These are phyloP conservation scores for Rhabditophanes sp. DNA, from an alignment of 2,888 invertebrate species.

Conservation along the genomic window DNA sequence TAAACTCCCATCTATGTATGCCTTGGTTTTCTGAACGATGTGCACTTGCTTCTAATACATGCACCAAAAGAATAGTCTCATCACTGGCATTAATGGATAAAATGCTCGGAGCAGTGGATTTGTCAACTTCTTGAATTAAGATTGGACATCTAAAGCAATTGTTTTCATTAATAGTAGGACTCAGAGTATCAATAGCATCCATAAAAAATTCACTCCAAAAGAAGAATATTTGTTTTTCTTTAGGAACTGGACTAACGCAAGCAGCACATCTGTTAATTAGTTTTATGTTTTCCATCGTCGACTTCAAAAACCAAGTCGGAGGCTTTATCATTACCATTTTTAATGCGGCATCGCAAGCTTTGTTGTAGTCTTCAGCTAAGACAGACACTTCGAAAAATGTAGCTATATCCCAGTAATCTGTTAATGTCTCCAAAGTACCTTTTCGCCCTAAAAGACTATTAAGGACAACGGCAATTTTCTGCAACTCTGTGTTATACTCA, in stretches of 20 bases:
- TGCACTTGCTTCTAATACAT: conserved; percentile 49
- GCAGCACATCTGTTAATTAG: conserved; percentile 63
- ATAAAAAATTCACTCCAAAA: conserved; percentile 98
- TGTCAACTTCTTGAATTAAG: conserved; percentile 72
- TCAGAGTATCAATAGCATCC: conserved; percentile 63
- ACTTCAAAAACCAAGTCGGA: conserved; percentile 62
- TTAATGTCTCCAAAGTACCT: conserved; percentile 74
- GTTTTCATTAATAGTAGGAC: conserved; percentile 53
- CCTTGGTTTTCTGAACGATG: conserved; percentile 33
- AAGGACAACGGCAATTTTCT: conserved; percentile 62
- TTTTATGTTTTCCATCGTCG: conserved; percentile 85
- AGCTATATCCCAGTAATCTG: conserved; percentile 99
- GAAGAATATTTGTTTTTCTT: conserved; percentile 52
- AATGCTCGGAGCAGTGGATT: no score
- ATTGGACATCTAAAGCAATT: conserved; percentile 40
- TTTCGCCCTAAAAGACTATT: conserved; percentile 95
- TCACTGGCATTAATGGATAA: no score
- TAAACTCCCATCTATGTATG: conserved; percentile 67
- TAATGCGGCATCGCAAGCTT: conserved; percentile 80
- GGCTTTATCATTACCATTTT: conserved; percentile 50
- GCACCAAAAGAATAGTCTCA: conserved; percentile 75
- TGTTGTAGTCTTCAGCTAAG: conserved; percentile 82
- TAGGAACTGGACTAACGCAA: conserved; percentile 22
- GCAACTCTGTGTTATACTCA: conserved; percentile 50
- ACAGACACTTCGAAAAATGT: conserved; percentile 61